Percentiles rank a stretch among this genome's conserved stretches.
Conservation (phyloP, 2,888 invertebrate genomes). For the Pandemis corylana region DNA sequence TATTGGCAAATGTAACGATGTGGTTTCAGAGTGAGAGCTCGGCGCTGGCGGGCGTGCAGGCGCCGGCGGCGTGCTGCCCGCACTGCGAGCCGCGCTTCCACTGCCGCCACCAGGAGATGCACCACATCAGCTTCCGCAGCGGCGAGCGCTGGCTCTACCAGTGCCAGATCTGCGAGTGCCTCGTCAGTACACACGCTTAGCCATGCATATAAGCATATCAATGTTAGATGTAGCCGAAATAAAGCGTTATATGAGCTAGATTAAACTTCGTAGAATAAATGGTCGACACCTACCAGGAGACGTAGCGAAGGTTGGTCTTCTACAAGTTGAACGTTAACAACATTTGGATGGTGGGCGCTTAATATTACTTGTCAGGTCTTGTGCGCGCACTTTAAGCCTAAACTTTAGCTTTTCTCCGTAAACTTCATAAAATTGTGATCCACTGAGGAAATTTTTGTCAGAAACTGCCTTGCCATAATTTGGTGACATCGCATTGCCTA, state of each 20-base stretch:
- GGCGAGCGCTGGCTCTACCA: conserved; percentile 96
- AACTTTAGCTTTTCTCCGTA: no score
- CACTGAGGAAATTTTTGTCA: no score
- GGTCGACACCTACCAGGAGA: no score
- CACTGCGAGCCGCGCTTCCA: conserved; percentile 90
- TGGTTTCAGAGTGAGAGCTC: conserved; percentile 82
- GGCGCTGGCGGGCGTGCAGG: conserved; percentile 47
- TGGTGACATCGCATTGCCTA: no score
- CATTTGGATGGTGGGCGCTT: no score
- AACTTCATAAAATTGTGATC: no score
- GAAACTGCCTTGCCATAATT: no score
- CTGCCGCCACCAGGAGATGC: conserved; percentile 92
- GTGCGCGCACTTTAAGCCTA: no score
- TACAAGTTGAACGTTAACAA: no score
- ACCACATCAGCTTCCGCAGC: conserved; percentile 90
- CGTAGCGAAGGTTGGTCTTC: no score
- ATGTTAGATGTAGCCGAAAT: not conserved
- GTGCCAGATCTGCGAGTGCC: conserved; percentile 96
- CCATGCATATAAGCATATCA: not conserved
- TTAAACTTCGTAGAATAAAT: no score
- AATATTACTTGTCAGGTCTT: no score
- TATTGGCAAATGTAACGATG: not conserved
- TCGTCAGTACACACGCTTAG: conserved; percentile 81
- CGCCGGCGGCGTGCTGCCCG: conserved; percentile 89
- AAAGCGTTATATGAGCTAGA: not conserved